Percentiles rank a stretch among this genome's conserved stretches.
Conservation (phyloP, 2,113 vertebrate genomes). For the Phoxinus phoxinus region DNA sequence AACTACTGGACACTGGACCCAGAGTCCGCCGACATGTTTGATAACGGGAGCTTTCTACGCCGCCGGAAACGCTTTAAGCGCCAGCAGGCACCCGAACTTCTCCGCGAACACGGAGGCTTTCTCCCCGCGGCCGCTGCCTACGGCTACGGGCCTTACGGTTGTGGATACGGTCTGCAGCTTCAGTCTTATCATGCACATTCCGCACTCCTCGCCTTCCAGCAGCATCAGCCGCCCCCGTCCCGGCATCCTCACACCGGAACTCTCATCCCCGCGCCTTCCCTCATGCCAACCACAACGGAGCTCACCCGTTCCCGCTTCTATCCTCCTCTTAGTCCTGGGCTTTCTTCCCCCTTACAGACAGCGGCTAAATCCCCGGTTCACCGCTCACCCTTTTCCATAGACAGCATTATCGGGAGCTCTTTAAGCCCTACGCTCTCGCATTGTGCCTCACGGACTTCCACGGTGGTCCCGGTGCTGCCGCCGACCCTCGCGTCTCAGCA, state of each 20-base stretch:
- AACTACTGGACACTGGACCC: conserved; percentile 94
- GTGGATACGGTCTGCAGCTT: conserved; percentile 88
- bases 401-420: conserved; percentile 87
- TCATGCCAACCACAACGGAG: conserved; percentile 80
- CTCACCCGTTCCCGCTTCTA: conserved; percentile 85
- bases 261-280: conserved; percentile 75
- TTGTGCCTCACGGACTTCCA: conserved; percentile 81
- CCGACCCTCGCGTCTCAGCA: conserved; percentile 74
- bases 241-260: conserved; percentile 74
- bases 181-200: conserved; percentile 88
- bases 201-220: conserved; percentile 86
- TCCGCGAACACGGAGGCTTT: conserved; percentile 78
- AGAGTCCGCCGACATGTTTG: conserved; percentile 91
- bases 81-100: conserved; percentile 84
- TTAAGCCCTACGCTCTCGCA: conserved; percentile 73
- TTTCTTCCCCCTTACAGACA: conserved; percentile 73
- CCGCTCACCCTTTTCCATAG: conserved; percentile 90
- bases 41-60: conserved; percentile 90
- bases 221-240: conserved; percentile 66
- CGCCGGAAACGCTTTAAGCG: conserved; percentile 92
- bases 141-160: conserved; percentile 85
- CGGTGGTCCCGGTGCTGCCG: conserved; percentile 78
- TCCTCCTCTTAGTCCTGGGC: conserved; percentile 77
- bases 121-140: conserved; percentile 78
- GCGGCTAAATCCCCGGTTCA: conserved; percentile 74